phyloP scores from a whole-genome alignment of 2,797 vertebrate species.

The Florisuga fusca region DNA sequence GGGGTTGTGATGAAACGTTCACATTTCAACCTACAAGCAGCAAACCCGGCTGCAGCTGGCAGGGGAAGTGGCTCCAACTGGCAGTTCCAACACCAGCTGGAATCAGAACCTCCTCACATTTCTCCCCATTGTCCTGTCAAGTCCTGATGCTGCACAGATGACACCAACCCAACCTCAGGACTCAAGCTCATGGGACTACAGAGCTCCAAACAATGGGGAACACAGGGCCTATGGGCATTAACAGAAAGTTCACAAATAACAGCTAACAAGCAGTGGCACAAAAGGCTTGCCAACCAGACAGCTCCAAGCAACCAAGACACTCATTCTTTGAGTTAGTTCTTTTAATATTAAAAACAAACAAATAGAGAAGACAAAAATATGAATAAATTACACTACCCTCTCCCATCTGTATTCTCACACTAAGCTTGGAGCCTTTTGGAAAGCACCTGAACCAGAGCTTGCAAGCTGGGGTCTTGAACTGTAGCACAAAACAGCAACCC shows the following conservation, averaged over 20 bases:
- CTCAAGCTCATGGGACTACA: background rate
- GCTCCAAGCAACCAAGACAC: background rate
- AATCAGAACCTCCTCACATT: background rate
- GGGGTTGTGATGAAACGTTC: background rate
- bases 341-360: conserved; percentile 25
- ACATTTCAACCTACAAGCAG: background rate
- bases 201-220: conserved; percentile 3
- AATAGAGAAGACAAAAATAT: background rate
- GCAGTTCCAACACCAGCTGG: background rate
- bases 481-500: background rate
- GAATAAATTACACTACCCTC: background rate
- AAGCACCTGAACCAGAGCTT: background rate
- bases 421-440: background rate
- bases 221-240: background rate
- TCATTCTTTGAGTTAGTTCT: background rate
- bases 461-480: background rate
- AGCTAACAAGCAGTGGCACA: conserved; percentile 41
- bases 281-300: background rate
- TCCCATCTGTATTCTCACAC: background rate
- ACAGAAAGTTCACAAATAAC: background rate
- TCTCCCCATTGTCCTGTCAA: conserved; percentile 46
- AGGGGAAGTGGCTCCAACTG: background rate
- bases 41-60: background rate
- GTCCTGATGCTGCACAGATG: background rate
- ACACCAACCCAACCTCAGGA: background rate